These are phyloP conservation scores for Poeciliopsis occidentalis DNA, from an alignment of 2,113 vertebrate species.

Conservation along the genomic window DNA sequence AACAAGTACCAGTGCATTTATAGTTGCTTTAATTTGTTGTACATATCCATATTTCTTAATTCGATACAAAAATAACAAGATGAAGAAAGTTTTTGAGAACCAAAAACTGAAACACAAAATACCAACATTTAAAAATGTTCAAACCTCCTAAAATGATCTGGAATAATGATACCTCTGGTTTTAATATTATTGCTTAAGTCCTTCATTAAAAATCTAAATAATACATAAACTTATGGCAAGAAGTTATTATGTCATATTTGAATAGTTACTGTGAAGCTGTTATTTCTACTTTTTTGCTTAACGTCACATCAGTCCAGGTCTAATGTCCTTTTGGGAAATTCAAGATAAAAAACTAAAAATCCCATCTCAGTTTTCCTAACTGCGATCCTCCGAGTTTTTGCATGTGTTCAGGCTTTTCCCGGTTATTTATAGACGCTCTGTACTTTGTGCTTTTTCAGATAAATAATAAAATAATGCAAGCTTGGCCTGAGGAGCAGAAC, in stretches of 20 bases:
- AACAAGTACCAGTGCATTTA: too few species aligned
- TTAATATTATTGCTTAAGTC: too few species aligned
- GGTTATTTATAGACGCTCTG: constrained; percentile 71
- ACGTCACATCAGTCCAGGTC: not conserved
- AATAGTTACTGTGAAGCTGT: too few species aligned
- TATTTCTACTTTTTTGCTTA: too few species aligned
- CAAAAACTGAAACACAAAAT: not conserved
- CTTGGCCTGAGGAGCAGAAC: constrained; percentile 64
- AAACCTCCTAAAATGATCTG: too few species aligned
- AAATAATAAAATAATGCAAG: constrained; percentile 76
- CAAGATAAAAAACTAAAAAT: not conserved
- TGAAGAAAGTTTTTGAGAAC: too few species aligned
- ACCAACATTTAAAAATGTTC: not conserved
- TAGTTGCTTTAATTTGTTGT: not conserved
- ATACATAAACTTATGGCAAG: too few species aligned
- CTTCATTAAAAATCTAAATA: too few species aligned
- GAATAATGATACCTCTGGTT: too few species aligned
- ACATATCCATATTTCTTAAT: too few species aligned
- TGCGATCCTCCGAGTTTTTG: constrained; percentile 8
- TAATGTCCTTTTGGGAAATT: constrained; percentile 17
- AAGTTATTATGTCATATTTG: too few species aligned
- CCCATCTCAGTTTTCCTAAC: constrained; percentile 4
- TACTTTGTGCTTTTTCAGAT: constrained; percentile 73
- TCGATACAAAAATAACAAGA: too few species aligned
- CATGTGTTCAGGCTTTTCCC: constrained; percentile 16